phyloP scores from a whole-genome alignment of 2,113 vertebrate species.

The Nothobranchius furzeri region DNA sequence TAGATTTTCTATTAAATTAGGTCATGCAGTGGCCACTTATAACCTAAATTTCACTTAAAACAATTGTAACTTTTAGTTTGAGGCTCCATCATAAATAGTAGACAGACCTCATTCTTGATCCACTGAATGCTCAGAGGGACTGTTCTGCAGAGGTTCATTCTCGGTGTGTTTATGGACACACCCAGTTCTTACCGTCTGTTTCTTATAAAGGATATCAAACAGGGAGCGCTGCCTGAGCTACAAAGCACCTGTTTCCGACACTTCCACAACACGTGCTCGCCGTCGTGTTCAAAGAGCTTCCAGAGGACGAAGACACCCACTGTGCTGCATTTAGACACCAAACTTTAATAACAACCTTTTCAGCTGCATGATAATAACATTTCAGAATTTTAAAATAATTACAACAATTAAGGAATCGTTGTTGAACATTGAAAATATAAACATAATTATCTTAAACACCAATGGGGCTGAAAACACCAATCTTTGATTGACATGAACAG shows the following conservation, averaged over 20 bases:
- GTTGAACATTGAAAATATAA: too few species aligned
- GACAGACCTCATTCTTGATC: slow-evolving; percentile 23
- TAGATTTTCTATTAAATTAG: too few species aligned
- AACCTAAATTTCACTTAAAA: too few species aligned
- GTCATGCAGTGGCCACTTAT: too few species aligned
- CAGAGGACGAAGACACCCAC: slow-evolving; percentile 51
- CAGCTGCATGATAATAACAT: background rate
- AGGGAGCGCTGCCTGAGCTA: slow-evolving; percentile 66
- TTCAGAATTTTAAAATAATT: background rate
- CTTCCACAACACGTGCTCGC: slow-evolving; percentile 74
- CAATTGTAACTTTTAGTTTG: background rate
- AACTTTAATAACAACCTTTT: background rate
- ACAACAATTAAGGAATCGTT: too few species aligned
- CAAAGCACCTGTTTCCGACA: slow-evolving; percentile 82
- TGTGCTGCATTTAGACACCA: slow-evolving; percentile 47
- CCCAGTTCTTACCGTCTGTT: slow-evolving; percentile 73
- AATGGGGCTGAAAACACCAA: background rate
- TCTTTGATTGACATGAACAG: background rate
- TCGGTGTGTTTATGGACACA: slow-evolving; percentile 70
- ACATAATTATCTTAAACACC: too few species aligned
- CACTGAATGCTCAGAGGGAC: slow-evolving; percentile 35
- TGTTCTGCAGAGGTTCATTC: slow-evolving; percentile 52
- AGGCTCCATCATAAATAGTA: slow-evolving; percentile 22
- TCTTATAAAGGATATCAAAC: slow-evolving; percentile 82
- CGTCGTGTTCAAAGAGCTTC: slow-evolving; percentile 72